Evolutionary conservation across 2,113 vertebrate genomes (phyloP), one percentile per base, ranked within the genome.

Genomic region (Gasterosteus nipponicus): DNA sequence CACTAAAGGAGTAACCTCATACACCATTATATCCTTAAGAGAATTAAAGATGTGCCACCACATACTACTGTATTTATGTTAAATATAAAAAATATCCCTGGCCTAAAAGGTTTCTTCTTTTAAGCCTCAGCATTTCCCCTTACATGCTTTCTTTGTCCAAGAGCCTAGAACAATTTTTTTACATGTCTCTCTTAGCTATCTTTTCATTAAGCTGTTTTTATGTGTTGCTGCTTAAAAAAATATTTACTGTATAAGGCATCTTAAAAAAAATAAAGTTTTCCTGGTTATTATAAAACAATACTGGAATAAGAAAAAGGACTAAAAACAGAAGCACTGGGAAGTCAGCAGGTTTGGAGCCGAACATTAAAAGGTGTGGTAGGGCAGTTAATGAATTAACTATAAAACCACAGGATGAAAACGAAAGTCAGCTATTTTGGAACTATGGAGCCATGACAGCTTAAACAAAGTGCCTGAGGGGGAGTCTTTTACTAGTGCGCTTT

Each of bases 381-480:
- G 94, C 94, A 92, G 92, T 94, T 93, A 94, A 94, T 96, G 95
- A 96, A 96, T 96, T 95, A 95, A 93, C 90, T 93, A 93, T 86
- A 92, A 95, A 95, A 94, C 91, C 94, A 91, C 91, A 60, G 61
- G 70, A 92, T 92, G 84, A 89, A 91, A 89, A 89, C 93, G 87
- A 92, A 94, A 93, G 89, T 91, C 90, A 93, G 84, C 93, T 94
- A 88, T 92, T 94, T 93, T 96, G 94, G 94, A 96, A 96, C 94
- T 95, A 93, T 91, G 92, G 95, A 95, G 94, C 95, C 94, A 96
- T 96, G 96, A 96, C 96, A 97, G 96, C 95, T 96, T 94, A 96
- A 96, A 96, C 95, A 96, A 94, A 95, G 93, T 95, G 95, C 97
- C 95, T 84, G 90, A 87, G 96, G 96, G 95, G 93, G 94, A 95